Base-by-base conservation (phyloP, 2,888 invertebrate genomes). In the Cenopis cana region DNA sequence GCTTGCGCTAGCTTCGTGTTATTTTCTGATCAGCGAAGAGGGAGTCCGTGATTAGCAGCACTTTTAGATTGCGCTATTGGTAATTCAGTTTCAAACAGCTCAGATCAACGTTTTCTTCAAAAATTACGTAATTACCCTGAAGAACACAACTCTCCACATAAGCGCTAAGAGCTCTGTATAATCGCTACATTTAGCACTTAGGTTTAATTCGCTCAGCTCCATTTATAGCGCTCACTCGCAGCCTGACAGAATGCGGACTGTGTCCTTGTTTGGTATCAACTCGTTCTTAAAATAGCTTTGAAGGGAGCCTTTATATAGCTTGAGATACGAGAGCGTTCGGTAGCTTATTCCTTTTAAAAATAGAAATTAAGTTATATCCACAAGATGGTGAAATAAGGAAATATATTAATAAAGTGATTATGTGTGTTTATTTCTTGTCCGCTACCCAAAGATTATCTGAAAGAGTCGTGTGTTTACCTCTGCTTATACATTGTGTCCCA, bases 221-320 rank as follows among this genome's bases (percentile, higher is more conserved):
- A 60, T 59, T 60, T 70, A 70, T 49, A 59, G 70, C 33, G 14
- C 36, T 52, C 70, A 59, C 65, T 64, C 64, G n/a, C 69, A 56
- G 68, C 52, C 66, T 33, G 41, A 33, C 46, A 60, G 70, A 70
- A 70, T 70, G 70, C 59, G 46, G 70, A 60, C 64, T 57, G 57
- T 59, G 65, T 59, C 70, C 65, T 66, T 70, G 70, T 70, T 70
- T 49, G 65, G 65, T 59, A 66, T 65, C 52, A 59, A 38, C 36
- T 11, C 6, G 33, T 24, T 67, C 71, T 67, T 61, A 66, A 71
- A 71, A 71, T 71, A 71, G 67, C 71, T 61, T 61, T 67, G 66
- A 59, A 67, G 29, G 66, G 49, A 60, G 55, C 60, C 71, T 61
- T 71, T 67, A 67, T 71, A 65, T 61, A 67, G 70, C 64, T 17